These are phyloP conservation scores for Bombus terrestris DNA, from an alignment of 1,140 invertebrate species.

Conservation along the genomic window DNA sequence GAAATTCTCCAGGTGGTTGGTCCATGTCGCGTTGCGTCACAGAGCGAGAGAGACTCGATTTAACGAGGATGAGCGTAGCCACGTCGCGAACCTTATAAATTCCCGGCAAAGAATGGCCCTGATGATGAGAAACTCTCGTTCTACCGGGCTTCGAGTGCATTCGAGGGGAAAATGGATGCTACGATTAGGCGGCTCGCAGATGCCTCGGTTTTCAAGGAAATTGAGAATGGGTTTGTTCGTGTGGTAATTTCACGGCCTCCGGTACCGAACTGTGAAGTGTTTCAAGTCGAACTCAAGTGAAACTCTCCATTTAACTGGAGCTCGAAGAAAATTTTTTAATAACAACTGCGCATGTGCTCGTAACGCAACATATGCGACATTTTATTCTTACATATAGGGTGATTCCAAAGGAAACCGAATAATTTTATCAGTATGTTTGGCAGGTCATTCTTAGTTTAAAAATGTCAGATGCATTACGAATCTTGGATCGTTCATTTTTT, in stretches of 20 bases:
- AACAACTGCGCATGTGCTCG: background rate
- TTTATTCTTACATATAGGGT: too few relatives aligned
- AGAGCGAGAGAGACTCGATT: constrained; percentile 9
- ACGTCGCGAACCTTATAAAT: constrained; percentile 49
- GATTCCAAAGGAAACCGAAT: too few relatives aligned
- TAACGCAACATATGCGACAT: too few relatives aligned
- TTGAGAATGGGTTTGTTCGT: background rate
- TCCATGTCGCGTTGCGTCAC: background rate
- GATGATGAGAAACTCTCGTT: constrained; percentile 36
- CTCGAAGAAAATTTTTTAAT: background rate
- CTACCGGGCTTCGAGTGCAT: constrained; percentile 17
- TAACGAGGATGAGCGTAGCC: constrained; percentile 35
- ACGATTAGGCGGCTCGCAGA: background rate
- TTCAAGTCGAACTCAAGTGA: background rate
- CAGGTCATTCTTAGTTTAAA: too few relatives aligned
- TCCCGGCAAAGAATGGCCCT: constrained; percentile 34
- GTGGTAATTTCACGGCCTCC: background rate
- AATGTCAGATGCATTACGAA: too few relatives aligned
- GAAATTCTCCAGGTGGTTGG: constrained; percentile 46
- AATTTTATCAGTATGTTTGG: too few relatives aligned
- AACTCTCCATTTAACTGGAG: background rate
- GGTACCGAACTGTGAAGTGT: background rate
- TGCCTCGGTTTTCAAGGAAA: background rate
- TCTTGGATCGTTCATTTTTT: too few relatives aligned
- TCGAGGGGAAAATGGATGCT: constrained; percentile 29